Evolutionary conservation across 2,113 vertebrate genomes (phyloP), one percentile per base, ranked within the genome.

Genomic region (Cynocephalus volans): DNA sequence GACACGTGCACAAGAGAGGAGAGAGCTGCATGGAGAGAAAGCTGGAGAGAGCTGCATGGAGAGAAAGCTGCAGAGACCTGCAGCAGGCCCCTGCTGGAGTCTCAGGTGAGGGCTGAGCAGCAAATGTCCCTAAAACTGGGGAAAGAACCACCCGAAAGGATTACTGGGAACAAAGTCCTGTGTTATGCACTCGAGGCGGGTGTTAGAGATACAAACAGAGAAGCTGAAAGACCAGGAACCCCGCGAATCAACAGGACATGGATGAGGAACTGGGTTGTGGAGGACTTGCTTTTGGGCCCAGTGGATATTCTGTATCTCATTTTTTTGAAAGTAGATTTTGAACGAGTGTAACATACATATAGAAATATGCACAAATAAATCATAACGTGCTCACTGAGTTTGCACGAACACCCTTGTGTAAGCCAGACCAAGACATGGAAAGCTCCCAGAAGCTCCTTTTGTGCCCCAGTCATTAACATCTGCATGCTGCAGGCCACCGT

Each of bases 1-100:
- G 8, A 8, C 4, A 4, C 1, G 4, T 0, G 0, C 0, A 1
- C 0, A 2, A 8, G 18, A 62, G 11, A 23, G 21, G 13, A 48
- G 58, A 33, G 36, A 60, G 8, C 31, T n/a, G 21, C 18, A 36
- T 1, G 13, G 45, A 54, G 33, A 84, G 79, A 52, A 72, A 19
- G 8, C 23, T 56, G 69, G 24, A 31, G 81, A 36, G 24, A 33
- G 52, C 19, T 31, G 33, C 52, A 48, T 1, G 13, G 45, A 54
- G 33, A 84, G 79, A 52, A 72, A 19, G 8, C 23, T 56, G 69
- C 31, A 31, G 81, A 36, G 24, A 33, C 58, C 19, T 31, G 33
- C 52, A 48, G 56, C 33, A 24, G 2, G 2, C 14, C 17, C 41
- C 19, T 3, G 41, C 21, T n/a, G 13, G 60, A 64, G 31, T 24